Evolutionary conservation across 1,140 invertebrate species (phyloP).

Genomic region (Orchestia grillus): DNA sequence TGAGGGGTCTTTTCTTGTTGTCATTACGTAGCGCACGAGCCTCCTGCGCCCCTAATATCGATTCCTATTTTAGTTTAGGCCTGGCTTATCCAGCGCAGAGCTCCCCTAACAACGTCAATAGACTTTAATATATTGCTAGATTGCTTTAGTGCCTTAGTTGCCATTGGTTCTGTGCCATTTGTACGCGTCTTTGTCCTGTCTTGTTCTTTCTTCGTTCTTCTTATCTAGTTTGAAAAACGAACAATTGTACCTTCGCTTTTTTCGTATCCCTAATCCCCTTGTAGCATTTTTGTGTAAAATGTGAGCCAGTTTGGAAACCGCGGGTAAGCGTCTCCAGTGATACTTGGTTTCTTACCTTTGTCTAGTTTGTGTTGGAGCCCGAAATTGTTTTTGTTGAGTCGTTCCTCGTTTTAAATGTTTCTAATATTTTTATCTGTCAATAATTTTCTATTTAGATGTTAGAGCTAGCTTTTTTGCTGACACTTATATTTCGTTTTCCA

Average conservation of each 20-base stretch:
- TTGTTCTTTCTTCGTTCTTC: background rate
- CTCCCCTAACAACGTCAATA: background rate
- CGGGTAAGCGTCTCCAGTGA: too few relatives aligned
- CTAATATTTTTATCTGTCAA: too few relatives aligned
- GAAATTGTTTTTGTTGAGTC: too few relatives aligned
- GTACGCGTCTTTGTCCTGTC: background rate
- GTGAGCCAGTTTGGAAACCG: too few relatives aligned
- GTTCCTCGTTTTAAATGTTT: too few relatives aligned
- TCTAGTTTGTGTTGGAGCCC: too few relatives aligned
- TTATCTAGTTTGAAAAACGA: background rate
- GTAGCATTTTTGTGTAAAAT: background rate
- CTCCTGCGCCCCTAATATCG: slow-evolving; percentile 4
- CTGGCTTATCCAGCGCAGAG: background rate
- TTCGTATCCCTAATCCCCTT: background rate
- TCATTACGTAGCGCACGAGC: background rate
- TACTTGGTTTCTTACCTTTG: too few relatives aligned
- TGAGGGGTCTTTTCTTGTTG: background rate
- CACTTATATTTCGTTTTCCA: too few relatives aligned
- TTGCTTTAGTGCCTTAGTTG: background rate
- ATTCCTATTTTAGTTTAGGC: background rate
- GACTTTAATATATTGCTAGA: background rate
- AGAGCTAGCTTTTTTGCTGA: too few relatives aligned
- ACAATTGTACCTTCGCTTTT: too few relatives aligned
- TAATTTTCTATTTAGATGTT: too few relatives aligned
- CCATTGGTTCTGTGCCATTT: background rate